Base-by-base conservation (phyloP, 2,888 invertebrate genomes). In the Diachrysia chrysitis region DNA sequence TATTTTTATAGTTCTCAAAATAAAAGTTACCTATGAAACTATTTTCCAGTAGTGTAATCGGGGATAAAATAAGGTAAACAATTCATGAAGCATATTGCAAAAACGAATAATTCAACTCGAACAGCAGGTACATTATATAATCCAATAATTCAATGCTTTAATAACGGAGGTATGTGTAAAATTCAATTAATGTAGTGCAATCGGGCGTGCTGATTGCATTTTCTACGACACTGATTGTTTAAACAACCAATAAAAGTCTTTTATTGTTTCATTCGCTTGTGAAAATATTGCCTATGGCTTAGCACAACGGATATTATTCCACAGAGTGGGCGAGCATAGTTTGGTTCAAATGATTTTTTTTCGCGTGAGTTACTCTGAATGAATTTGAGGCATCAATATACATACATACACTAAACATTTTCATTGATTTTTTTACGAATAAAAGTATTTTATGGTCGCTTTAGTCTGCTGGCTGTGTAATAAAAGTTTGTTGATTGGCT, bases 251-350 rank as follows among this genome's bases (percentile, higher is more conserved):
- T 83, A 85, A 84, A 51, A 85, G 73, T 59, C 67, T 78, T 85
- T 83, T 84, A 87, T 84, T 84, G 82, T 84, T 82, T 82, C 82
- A 86, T 75, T 82, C 76, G 73, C 70, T 79, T 84, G 85, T 84
- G 79, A 85, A 87, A 89, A 85, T 88, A 86, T 87, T 86, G 84
- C 81, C 85, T 70, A 79, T 73, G 79, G 87, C 77, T 85, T 85
- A 85, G 83, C 74, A 84, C 83, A 83, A 87, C 84, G 83, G 84
- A 79, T 87, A 86, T 87, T 85, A 84, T 85, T 86, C 79, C 78
- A 73, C 82, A 62, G 71, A 62, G 10, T 68, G 73, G 63, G 54
- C 74, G 66, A 78, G 56, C 74, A 60, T 76, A 66, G 79, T 78
- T 76, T 71, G 63, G 71, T 76, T 76, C 69, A 76, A 75, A 75